Base-by-base conservation (phyloP, 2,888 invertebrate genomes). In the Spilosoma lubricipeda region DNA sequence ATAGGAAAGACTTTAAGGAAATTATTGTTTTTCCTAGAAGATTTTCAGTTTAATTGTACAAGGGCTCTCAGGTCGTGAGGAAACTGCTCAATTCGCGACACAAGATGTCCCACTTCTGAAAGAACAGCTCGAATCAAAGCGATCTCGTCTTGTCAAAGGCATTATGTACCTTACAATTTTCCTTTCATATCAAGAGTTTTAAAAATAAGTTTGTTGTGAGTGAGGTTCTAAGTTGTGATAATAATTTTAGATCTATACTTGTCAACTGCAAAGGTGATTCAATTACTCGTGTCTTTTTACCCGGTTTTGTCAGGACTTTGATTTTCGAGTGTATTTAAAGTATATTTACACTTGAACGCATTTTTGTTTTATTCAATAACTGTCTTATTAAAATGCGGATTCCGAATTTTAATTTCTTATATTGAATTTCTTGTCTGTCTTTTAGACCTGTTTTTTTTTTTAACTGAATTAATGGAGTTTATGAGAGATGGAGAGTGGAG, bases 111-210 rank as follows among this genome's bases (percentile, higher is more conserved):
- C 65, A 39, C 76, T 74, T 74, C 45, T 42, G 71, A 67, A 75
- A 70, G 63, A 80, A 72, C 77, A 73, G 73, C 82, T 80, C 69
- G 73, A 74, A 27, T 80, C 67, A 80, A 77, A 82, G 67, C 72
- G 63, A 27, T 73, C 71, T 66, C 56, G 27, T 52, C 15, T n/a
- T 27, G 11, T 52, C 64, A 71, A 66, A 71, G 52, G 5, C 52
- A 36, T 71, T 66, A n/a, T 39, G 59, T 63, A 63, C 18, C 18
- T 63, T 63, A 30, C 30, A 63, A 18, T 63, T 63, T 63, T 18
- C 8, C 20, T 48, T 48, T 48, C 3, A 18, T 63, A 30, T 63
- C 63, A 30, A 63, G 30, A 15, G 18, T 63, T 30, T 63, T 63
- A 63, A 63, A 63, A 63, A 63, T 63, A 63, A 30, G 30, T 18